Evolutionary conservation across 2,797 vertebrate genomes (phyloP).

Genomic region (Anableps anableps): DNA sequence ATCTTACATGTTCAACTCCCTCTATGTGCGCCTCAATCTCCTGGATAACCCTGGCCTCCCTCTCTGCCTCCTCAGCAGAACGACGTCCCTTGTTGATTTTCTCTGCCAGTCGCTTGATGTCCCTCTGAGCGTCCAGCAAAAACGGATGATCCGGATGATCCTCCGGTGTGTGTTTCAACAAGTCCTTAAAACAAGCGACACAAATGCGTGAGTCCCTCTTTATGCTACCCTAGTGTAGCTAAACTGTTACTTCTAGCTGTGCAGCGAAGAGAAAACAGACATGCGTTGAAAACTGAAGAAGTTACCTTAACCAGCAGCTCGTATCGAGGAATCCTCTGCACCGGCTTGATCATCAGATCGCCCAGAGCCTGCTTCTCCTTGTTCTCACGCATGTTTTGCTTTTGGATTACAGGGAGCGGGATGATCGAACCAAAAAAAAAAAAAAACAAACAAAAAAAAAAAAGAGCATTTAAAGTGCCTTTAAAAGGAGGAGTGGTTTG

Average conservation of each 20-base stretch:
- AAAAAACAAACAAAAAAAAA: neutral
- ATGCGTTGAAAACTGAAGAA: neutral
- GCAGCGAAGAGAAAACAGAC: neutral
- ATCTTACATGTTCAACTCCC: constrained; percentile 92
- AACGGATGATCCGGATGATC: constrained; percentile 93
- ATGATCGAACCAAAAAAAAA: neutral
- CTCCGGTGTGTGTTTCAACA: constrained; percentile 94
- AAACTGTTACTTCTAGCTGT: neutral
- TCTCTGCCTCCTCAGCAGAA: constrained; percentile 94
- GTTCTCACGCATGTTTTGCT: constrained; percentile 99
- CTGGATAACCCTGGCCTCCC: constrained; percentile 93
- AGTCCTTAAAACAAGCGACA: constrained; percentile 81
- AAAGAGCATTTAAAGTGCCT: neutral
- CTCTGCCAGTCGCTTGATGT: constrained; percentile 95
- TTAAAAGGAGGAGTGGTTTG: neutral
- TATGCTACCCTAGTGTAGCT: neutral
- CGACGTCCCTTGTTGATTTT: constrained; percentile 96
- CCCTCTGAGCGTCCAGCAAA: constrained; percentile 91
- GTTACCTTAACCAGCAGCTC: constrained; percentile 96
- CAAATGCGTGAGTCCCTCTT: neutral
- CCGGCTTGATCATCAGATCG: constrained; percentile 98
- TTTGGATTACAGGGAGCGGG: constrained; percentile 24
- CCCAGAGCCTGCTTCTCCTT: constrained; percentile 98
- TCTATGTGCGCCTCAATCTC: constrained; percentile 98
- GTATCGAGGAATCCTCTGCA: constrained; percentile 96